These are phyloP conservation scores for Muscidifurax raptorellus DNA, from an alignment of 1,140 invertebrate genomes.

Conservation along the genomic window DNA sequence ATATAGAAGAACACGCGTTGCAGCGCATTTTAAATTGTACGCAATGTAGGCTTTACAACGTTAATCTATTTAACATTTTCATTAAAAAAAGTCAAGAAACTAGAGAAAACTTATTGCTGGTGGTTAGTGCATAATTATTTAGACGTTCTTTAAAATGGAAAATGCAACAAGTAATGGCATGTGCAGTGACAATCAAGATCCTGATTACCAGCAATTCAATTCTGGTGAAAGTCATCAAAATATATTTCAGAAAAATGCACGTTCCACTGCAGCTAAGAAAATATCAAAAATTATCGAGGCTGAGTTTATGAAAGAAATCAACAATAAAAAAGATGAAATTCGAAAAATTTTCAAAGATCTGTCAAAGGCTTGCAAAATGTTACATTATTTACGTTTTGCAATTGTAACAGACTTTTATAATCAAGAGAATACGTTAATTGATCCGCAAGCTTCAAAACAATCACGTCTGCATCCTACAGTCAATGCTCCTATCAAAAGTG, in stretches of 20 bases:
- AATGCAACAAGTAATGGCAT: not conserved
- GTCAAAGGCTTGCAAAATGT: constrained; percentile 77
- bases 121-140: not conserved
- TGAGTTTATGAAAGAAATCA: constrained; percentile 78
- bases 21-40: not conserved
- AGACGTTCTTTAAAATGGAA: constrained; percentile 20
- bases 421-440: constrained; percentile 76
- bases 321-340: constrained; percentile 75
- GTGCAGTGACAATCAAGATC: constrained; percentile 67
- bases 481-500: constrained; percentile 64
- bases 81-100: not conserved
- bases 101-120: not conserved
- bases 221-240: constrained; percentile 65
- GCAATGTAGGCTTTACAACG: constrained; percentile 54
- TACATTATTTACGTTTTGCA: constrained; percentile 84
- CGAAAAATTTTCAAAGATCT: constrained; percentile 78
- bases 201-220: constrained; percentile 69
- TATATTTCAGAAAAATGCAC: constrained; percentile 70
- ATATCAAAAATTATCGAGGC: constrained; percentile 71
- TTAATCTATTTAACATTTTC: constrained; percentile 54
- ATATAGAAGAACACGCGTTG: not conserved
- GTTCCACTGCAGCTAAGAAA: constrained; percentile 64
- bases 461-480: constrained; percentile 84
- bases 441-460: constrained; percentile 75
- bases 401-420: constrained; percentile 83